Evolutionary conservation across 2,797 vertebrate species (phyloP).

Genomic region (Pantherophis vulpinus): DNA sequence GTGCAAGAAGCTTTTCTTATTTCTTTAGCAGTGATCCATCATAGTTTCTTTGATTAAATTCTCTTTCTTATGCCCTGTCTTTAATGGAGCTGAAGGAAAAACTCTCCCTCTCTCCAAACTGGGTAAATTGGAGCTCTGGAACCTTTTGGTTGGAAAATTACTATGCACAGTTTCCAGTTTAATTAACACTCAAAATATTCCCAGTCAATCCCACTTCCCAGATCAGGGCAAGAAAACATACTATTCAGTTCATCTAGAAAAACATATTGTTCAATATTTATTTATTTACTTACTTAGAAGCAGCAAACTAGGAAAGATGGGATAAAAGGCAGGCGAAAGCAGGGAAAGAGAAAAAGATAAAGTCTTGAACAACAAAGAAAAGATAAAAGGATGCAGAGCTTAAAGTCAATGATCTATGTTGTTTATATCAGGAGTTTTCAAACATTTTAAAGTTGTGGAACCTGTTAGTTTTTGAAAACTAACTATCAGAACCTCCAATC

Average conservation of each 20-base stretch:
- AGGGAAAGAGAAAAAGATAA: background rate
- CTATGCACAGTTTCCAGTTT: background rate
- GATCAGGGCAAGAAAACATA: background rate
- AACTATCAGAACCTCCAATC: background rate
- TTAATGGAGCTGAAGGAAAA: conserved; percentile 19
- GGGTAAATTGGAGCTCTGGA: background rate
- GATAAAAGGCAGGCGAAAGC: background rate
- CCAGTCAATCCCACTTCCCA: background rate
- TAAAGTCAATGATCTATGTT: background rate
- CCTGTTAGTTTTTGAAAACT: background rate
- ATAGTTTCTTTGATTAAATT: background rate
- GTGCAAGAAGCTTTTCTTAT: conserved; percentile 32
- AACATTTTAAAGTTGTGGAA: background rate
- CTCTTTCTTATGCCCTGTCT: conserved; percentile 23
- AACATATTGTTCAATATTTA: background rate
- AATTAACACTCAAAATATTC: background rate
- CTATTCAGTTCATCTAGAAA: background rate
- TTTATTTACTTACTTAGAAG: background rate
- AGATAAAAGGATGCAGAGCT: background rate
- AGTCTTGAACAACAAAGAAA: background rate
- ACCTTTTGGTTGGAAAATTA: background rate
- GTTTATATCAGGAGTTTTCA: background rate
- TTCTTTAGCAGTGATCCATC: conserved; percentile 40
- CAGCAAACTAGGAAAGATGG: background rate
- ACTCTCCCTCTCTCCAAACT: background rate